A percentile compares a stretch with the other conserved stretches of the same genome.
These are phyloP conservation scores for Malthinus flaveolus DNA, from an alignment of 2,888 invertebrate genomes.

Conservation along the genomic window DNA sequence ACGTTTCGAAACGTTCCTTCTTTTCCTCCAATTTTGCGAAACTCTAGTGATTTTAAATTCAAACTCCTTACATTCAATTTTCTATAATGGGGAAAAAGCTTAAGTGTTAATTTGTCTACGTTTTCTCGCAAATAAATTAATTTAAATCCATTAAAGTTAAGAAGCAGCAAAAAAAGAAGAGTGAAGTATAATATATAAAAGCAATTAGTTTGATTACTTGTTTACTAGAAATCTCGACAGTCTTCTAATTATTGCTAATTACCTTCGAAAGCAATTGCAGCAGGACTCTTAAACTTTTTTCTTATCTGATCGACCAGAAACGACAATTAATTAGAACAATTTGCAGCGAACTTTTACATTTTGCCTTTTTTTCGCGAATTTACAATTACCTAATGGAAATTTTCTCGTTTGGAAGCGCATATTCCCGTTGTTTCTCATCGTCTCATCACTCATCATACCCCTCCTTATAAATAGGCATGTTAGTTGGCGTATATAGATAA, in stretches of 20 bases:
- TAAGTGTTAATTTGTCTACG: no score
- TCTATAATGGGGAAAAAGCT: no score
- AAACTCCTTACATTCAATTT: no score
- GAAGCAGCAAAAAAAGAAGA: no score
- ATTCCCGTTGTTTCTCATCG: background rate
- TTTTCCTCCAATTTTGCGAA: no score
- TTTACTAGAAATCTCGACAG: slow-evolving; percentile 37
- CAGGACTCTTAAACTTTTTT: slow-evolving; percentile 2
- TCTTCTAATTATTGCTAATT: slow-evolving; percentile 43
- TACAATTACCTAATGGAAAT: background rate
- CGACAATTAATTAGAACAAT: background rate
- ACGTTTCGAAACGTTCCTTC: no score
- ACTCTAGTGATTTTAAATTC: no score
- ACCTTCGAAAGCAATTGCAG: slow-evolving; percentile 37
- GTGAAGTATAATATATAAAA: slow-evolving; percentile 26
- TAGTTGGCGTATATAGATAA: slow-evolving; percentile 21
- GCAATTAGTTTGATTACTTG: slow-evolving; percentile 39
- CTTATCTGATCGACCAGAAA: slow-evolving; percentile 11
- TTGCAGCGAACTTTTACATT: background rate
- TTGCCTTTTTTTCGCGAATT: background rate
- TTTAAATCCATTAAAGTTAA: no score
- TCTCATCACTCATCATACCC: no score
- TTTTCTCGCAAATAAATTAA: no score
- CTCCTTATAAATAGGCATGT: no score
- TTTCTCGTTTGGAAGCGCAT: background rate